Evolutionary conservation across 2,888 invertebrate species (phyloP).

Genomic region (Drosophila hamatofila): DNA sequence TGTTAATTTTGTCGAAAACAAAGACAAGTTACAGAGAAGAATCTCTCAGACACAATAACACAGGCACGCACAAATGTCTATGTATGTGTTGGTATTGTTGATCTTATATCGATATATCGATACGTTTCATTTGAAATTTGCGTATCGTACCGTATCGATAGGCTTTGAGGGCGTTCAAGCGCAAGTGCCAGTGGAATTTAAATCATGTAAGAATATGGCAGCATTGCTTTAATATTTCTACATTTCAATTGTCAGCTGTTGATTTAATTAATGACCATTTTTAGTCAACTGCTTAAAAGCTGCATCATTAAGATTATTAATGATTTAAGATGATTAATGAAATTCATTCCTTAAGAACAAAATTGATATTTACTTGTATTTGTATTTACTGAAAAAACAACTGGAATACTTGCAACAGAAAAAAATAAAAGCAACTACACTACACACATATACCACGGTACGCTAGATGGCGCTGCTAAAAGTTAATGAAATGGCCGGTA

Average conservation of each 20-base stretch:
- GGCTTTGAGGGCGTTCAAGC: not conserved
- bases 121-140: not conserved
- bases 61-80: slow-evolving; percentile 25
- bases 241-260: not conserved
- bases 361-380: too few relatives aligned
- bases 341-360: too few relatives aligned
- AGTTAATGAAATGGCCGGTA: not conserved
- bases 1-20: slow-evolving; percentile 44
- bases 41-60: slow-evolving; percentile 53
- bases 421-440: not conserved
- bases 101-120: slow-evolving; percentile 56
- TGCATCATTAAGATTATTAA: too few relatives aligned
- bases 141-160: slow-evolving; percentile 5
- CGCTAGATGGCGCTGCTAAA: not conserved
- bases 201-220: not conserved
- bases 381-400: too few relatives aligned
- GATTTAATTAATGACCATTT: too few relatives aligned
- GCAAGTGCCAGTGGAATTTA: not conserved
- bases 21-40: slow-evolving; percentile 48
- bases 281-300: too few relatives aligned
- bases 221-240: not conserved
- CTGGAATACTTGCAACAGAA: not conserved
- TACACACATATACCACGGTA: not conserved
- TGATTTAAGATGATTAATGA: too few relatives aligned
- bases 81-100: slow-evolving; percentile 43